phyloP scores from a whole-genome alignment of 2,113 vertebrate species.

The Anguilla japonica region DNA sequence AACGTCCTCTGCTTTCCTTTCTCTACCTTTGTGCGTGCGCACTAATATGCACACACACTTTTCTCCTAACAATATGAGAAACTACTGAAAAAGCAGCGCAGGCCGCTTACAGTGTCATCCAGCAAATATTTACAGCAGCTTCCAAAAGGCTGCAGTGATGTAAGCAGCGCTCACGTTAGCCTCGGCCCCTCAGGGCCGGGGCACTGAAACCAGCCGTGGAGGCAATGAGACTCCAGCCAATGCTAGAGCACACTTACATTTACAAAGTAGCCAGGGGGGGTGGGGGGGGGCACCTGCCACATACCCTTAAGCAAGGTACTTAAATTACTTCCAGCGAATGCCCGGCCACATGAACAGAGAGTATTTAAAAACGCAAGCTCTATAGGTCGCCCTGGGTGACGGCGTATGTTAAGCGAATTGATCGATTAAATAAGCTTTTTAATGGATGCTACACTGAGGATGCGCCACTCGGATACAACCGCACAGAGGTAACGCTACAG shows the following conservation, averaged over 20 bases:
- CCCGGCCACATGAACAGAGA: not conserved
- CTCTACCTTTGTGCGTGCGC: not conserved
- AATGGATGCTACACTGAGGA: not conserved
- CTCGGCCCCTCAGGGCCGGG: conserved; percentile 41
- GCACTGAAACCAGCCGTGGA: conserved; percentile 21
- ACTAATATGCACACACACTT: not conserved
- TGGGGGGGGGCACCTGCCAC: not conserved
- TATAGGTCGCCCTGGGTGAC: not conserved
- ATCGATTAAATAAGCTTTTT: not conserved
- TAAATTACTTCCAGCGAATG: not conserved
- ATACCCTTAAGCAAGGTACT: not conserved
- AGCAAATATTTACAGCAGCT: conserved; percentile 71
- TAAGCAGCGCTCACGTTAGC: conserved; percentile 64
- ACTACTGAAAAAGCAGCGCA: conserved; percentile 48
- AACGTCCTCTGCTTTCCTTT: not conserved
- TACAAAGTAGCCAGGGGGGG: not conserved
- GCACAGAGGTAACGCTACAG: not conserved
- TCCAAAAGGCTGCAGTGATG: conserved; percentile 70
- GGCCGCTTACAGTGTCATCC: conserved; percentile 60
- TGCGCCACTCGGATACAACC: not conserved
- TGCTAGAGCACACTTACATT: not conserved
- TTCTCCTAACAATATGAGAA: conserved; percentile 52
- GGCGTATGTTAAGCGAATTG: not conserved
- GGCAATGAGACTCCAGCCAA: not conserved
- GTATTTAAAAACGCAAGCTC: not conserved